Evolutionary conservation across 2,888 invertebrate genomes (phyloP).

Genomic region (Chaetoderma sp.): DNA sequence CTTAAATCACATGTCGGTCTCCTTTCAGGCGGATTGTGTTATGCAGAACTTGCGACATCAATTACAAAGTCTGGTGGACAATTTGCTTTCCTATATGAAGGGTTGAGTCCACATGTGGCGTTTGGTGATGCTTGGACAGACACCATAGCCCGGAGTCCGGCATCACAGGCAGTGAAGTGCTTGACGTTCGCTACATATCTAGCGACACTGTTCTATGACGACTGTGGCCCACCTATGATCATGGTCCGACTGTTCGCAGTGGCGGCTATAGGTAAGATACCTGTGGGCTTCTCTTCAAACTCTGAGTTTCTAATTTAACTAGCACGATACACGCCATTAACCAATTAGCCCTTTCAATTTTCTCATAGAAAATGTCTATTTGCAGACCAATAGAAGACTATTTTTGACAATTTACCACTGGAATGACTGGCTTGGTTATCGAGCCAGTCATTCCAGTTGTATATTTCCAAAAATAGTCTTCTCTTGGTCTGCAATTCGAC

Average conservation of each 20-base stretch:
- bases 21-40: slow-evolving; percentile 86
- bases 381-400: too few species aligned
- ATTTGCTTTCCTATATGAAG: slow-evolving; percentile 96
- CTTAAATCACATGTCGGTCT: too few species aligned
- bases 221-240: slow-evolving; percentile 38
- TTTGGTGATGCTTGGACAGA: slow-evolving; percentile 77
- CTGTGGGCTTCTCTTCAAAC: too few species aligned
- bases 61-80: slow-evolving; percentile 95
- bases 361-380: too few species aligned
- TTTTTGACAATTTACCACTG: too few species aligned
- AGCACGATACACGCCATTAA: too few species aligned
- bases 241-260: slow-evolving; percentile 32
- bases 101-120: slow-evolving; percentile 84
- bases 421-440: too few species aligned
- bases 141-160: slow-evolving; percentile 46
- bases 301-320: too few species aligned
- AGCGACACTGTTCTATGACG: slow-evolving; percentile 39
- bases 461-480: too few species aligned
- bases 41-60: slow-evolving; percentile 95
- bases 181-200: slow-evolving; percentile 65
- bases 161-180: slow-evolving; percentile 64
- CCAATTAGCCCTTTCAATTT: too few species aligned
- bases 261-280: slow-evolving; percentile 32
- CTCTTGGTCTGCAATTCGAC: too few species aligned
- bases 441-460: too few species aligned